Evolutionary conservation across 2,113 vertebrate genomes (phyloP).

Genomic region (Microcebus tavaratra): DNA sequence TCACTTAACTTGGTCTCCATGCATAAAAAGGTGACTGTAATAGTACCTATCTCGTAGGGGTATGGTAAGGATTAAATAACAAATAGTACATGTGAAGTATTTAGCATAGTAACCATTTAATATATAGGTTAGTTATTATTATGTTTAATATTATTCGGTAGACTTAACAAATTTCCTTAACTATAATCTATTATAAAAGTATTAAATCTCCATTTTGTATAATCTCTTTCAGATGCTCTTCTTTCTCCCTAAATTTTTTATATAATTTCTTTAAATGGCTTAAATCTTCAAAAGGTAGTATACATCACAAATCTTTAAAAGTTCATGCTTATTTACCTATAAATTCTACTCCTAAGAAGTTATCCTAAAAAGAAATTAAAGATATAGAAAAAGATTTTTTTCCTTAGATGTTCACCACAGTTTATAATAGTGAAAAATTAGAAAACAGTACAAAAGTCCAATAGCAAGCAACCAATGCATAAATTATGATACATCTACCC

Average conservation of each 20-base stretch:
- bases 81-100: conserved; percentile 9
- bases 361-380: conserved; percentile 5
- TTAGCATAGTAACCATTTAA: conserved; percentile 46
- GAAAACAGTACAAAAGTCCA: background rate
- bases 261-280: too few relatives aligned
- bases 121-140: background rate
- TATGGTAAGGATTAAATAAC: conserved; percentile 5
- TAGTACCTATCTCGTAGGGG: background rate
- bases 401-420: background rate
- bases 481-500: background rate
- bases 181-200: background rate
- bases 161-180: background rate
- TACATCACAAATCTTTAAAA: background rate
- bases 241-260: background rate
- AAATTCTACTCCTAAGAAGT: background rate
- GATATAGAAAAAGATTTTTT: background rate
- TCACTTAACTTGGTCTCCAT: background rate
- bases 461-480: background rate
- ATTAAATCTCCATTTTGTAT: conserved; percentile 22
- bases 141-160: background rate
- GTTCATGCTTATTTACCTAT: background rate
- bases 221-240: conserved; percentile 33
- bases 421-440: conserved; percentile 29
- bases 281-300: background rate
- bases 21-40: too few relatives aligned